phyloP scores from a whole-genome alignment of 2,113 vertebrate genomes.

The Galeopterus variegatus region DNA sequence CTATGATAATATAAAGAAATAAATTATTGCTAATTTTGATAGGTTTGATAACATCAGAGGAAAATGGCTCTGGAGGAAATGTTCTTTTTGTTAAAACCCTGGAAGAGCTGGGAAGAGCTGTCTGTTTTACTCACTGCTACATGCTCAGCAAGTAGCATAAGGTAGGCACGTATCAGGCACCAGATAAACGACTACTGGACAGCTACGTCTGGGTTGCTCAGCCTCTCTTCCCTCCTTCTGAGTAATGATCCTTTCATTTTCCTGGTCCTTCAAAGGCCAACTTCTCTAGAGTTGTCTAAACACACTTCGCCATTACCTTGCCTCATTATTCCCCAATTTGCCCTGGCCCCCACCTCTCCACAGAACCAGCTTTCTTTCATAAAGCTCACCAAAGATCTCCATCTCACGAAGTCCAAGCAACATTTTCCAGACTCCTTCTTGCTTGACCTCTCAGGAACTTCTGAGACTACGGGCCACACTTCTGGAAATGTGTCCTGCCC shows the following conservation, averaged over 20 bases:
- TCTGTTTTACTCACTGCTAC: neutral
- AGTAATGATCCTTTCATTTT: neutral
- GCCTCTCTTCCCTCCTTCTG: neutral
- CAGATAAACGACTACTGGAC: neutral
- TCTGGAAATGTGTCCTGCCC: neutral
- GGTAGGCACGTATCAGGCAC: neutral
- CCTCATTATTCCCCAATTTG: neutral
- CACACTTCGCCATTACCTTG: neutral
- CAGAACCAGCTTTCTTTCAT: neutral
- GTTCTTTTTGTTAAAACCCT: neutral
- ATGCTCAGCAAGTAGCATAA: neutral
- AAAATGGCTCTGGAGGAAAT: neutral
- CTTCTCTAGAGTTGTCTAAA: neutral
- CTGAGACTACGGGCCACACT: neutral
- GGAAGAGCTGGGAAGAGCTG: neutral
- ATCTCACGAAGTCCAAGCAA: neutral
- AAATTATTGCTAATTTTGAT: neutral
- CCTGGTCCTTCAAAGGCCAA: neutral
- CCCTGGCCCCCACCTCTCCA: neutral
- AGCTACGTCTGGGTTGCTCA: neutral
- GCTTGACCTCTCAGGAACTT: neutral
- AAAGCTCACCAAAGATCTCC: neutral
- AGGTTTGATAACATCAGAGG: neutral
- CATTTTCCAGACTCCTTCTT: neutral
- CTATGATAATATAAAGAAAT: neutral